Base-by-base conservation (phyloP, 1,140 invertebrate genomes). In the Drosophila baimaii region DNA sequence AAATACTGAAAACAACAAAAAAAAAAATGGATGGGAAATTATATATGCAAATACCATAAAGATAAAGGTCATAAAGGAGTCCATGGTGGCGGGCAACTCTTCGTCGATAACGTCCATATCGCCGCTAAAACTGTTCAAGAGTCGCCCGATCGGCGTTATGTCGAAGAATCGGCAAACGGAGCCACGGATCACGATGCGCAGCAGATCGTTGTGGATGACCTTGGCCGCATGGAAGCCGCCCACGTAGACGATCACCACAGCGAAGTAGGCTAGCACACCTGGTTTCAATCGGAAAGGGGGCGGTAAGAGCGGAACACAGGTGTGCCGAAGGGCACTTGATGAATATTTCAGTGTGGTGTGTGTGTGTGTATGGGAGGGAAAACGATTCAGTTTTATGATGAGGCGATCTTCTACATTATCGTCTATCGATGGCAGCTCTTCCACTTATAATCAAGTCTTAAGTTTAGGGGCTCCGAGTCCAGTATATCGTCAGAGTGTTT, bases 41-140 rank as follows among this genome's bases (percentile, higher is more conserved):
- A 57, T 43, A 66, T 73, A 52, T 72, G 57, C 54, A 80, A 83
- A 82, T 95, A 96, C 95, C 95, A 94, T 93, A 93, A 94, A 95
- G 82, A 96, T 94, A 93, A 95, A 95, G 76, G 94, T 93, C 81
- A 95, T 94, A 95, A 94, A 95, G 73, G 94, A 95, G 92, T 95
- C 93, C 81, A 96, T 91, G 73, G 94, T 95, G 93, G 94, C 94
- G 49, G 96, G 95, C 90, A 97, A 93, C 89, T 95, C 94, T 89
- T 95, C 95, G 93, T 97, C 96, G 89, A 96, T 93, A 76, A 94
- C 94, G 91, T 97, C 96, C 75, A 97, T 94, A 93, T 97, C 97
- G 93, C 96, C 97, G 92, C 95, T 94, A 93, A 98, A 97, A 82
- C 96, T 94, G 93, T 97, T 97, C 79, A 98, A 93, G 84, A 97